phyloP scores from a whole-genome alignment of 37 sponge, comb jelly and placozoan genomes.

The Spongilla lacustris region DNA sequence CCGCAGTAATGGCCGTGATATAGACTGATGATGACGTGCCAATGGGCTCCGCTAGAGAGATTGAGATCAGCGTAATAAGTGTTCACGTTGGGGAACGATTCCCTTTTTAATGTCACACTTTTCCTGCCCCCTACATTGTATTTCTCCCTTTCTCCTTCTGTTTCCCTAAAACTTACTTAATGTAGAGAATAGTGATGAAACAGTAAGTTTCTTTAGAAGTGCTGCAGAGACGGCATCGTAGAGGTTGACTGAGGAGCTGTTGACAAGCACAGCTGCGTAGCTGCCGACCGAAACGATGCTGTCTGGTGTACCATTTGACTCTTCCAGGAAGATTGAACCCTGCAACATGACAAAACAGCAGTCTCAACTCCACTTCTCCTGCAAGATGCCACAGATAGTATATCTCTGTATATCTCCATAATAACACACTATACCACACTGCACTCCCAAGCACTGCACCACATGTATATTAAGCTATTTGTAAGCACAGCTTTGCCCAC shows the following conservation, averaged over 20 bases:
- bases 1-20: constrained; percentile 30
- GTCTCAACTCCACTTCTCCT: no score
- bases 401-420: no score
- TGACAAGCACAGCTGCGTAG: constrained; percentile 21
- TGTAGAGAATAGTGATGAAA: background rate
- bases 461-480: no score
- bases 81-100: no score
- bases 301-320: background rate
- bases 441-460: background rate
- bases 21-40: background rate
- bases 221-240: constrained; percentile 35
- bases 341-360: constrained; percentile 1
- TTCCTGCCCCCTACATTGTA: background rate
- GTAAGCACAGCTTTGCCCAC: constrained; percentile 10
- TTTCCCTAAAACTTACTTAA: background rate
- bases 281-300: constrained; percentile 27
- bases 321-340: constrained; percentile 51
- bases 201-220: constrained; percentile 34
- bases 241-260: constrained; percentile 27
- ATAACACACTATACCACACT: no score
- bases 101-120: no score
- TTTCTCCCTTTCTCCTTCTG: background rate
- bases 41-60: background rate
- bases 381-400: no score
- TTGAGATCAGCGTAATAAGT: no score